Evolutionary conservation across 2,797 vertebrate species (phyloP).

Genomic region (Enteromius trimaculatus): DNA sequence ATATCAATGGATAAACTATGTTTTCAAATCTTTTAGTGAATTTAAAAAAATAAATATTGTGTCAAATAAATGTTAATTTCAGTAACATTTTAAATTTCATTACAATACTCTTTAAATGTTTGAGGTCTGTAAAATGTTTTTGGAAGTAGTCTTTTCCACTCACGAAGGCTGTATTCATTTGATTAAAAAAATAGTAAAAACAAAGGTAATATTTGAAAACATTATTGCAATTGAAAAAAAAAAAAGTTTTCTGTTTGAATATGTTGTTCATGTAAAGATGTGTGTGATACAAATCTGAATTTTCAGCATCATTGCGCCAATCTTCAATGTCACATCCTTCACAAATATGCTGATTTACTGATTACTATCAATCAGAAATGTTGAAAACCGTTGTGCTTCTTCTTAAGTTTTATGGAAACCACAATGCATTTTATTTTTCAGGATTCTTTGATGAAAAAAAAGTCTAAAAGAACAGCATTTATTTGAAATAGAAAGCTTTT

Average conservation of each 20-base stretch:
- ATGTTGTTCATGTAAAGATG: too few species aligned
- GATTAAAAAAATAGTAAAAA: background rate
- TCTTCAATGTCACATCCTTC: background rate
- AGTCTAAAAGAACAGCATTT: background rate
- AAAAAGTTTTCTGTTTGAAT: background rate
- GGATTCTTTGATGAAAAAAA: background rate
- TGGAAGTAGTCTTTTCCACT: background rate
- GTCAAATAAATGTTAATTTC: background rate
- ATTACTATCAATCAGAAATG: background rate
- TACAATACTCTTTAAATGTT: background rate
- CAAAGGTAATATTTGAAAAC: background rate
- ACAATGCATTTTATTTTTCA: background rate
- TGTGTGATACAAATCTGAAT: background rate
- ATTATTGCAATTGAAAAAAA: background rate
- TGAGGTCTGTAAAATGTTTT: background rate
- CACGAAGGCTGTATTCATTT: background rate
- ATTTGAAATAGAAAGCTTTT: background rate
- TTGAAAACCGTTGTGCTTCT: background rate
- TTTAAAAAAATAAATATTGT: background rate
- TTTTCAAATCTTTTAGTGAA: background rate
- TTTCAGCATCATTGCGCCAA: background rate
- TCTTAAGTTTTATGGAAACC: background rate
- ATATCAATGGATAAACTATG: background rate
- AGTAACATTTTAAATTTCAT: too few species aligned
- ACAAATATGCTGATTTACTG: background rate